Base-by-base conservation (phyloP, 2,797 vertebrate species). In the Sebastes itinus region DNA sequence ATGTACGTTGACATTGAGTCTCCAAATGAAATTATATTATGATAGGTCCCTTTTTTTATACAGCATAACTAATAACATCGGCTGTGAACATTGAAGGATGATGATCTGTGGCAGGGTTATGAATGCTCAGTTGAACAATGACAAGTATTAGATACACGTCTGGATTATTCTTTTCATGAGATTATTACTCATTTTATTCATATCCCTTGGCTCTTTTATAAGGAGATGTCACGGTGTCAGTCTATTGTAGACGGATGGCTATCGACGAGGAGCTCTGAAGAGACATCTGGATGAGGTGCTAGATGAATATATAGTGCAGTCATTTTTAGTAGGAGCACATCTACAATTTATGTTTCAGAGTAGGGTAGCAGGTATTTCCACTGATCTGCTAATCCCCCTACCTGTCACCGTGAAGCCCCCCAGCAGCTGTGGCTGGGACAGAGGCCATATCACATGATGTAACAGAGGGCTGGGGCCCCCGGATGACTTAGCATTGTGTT, bases 161-260 rank as follows among this genome's bases (percentile, higher is more conserved):
- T 74, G 69, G 49, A 69, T 77, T 61, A 52, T 78, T 84, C 68
- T 72, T 78, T 83, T 71, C 71, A 58, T 35, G 68, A 61, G 16
- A 68, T 84, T 84, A 81, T 82, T 72, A 71, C 72, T 81, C 52
- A 32, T 65, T 13, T 60, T 56, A 67, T 72, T 82, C 63, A 77
- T 20, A 64, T 28, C 6, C 58, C 16, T 68, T 1, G 54, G 14
- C 38, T 64, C 38, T 72, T 22, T 70, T 68, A 63, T 75, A 12
- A 30, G 49, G 30, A 72, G 68, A 71, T 63, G 72, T 75, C 55
- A 25, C 22, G 46, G 60, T 42, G 60, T 66, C 25, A 3, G 46
- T 28, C 54, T 22, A 2, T 14, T 61, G 67, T 22, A 46, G 32
- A 75, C 65, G 38, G 72, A 68, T 63, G 33, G 66, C 25, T 69